Evolutionary conservation across 2,113 vertebrate species (phyloP), one percentile per base, ranked within the genome.

Genomic region (Zootoca vivipara): DNA sequence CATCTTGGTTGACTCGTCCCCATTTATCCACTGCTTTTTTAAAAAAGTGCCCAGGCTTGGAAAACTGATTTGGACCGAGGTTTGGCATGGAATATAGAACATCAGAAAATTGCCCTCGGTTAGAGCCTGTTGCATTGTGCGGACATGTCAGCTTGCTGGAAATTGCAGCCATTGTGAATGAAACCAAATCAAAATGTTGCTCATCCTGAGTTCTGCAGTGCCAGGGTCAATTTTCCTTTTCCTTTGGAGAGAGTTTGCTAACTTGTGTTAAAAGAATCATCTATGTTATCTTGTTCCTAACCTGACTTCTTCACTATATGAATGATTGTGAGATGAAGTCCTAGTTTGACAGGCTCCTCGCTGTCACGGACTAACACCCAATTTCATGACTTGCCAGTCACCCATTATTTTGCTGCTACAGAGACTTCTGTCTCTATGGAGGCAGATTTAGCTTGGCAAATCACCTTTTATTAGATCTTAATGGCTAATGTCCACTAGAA

Each of bases 311-410:
- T 74, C 20, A 3, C 24, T 2, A 9, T 0, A 1, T 67, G 40
- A 85, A 56, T 4, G 7, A 79, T 78, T 72, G 78, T 73, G 85
- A 83, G 83, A 81, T 78, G 77, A 10, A 92, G 52, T 70, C 38
- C 85, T 70, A 18, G 33, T 52, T 42, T 90, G 79, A 82, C 89
- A 83, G 80, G 46, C 77, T 86, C 73, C 78, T 64, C 35, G 81
- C 0, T 0, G 69, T 67, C 0, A 3, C 2, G 26, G 74, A 81
- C 65, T 84, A 78, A 83, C 81, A 65, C 74, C 8, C 3, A 15
- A 87, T 87, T 83, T 73, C 64, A 83, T 65, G 89, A 84, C 8
- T 52, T 84, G 85, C 67, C 81, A 80, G 56, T 84, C 81, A 84
- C 67, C 67, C 81, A 73, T 87, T 81, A 82, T 12, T 0, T 67